Conservation (phyloP, 2,888 invertebrate genomes). For the Drosophila subquinaria region DNA sequence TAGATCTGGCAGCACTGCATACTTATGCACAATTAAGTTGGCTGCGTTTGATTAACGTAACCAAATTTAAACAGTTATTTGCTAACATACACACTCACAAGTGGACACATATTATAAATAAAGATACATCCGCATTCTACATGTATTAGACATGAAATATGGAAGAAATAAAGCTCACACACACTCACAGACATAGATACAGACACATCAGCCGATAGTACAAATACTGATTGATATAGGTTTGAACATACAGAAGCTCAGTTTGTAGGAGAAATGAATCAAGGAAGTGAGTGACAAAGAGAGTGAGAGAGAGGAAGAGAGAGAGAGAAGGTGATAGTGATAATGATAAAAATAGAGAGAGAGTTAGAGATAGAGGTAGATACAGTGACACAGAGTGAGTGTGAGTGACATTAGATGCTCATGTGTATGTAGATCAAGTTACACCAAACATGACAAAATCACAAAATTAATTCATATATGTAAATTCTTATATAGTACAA, state of each 20-base stretch:
- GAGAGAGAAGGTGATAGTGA: constrained; percentile 8
- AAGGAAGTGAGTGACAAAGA: constrained; percentile 8
- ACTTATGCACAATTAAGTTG: constrained; percentile 9
- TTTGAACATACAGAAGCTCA: constrained; percentile 24
- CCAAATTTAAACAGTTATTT: constrained; percentile 20
- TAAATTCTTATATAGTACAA: constrained; percentile 35
- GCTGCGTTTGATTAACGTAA: not conserved
- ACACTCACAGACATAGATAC: constrained; percentile 16
- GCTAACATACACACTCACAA: not conserved
- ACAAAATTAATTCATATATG: constrained; percentile 36
- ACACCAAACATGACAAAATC: constrained; percentile 62
- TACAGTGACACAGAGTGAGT: not conserved
- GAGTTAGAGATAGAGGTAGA: constrained; percentile 10
- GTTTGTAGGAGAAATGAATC: constrained; percentile 10
- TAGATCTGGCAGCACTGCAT: constrained; percentile 8
- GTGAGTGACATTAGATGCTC: constrained; percentile 22
- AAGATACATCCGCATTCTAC: too few species aligned
- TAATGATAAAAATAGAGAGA: constrained; percentile 6
- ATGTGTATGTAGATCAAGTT: constrained; percentile 42
- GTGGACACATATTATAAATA: too few species aligned
- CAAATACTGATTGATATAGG: constrained; percentile 55
- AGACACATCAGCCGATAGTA: constrained; percentile 52
- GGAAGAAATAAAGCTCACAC: not conserved
- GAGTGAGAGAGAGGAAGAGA: constrained; percentile 21
- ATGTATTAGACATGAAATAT: constrained; percentile 10